Evolutionary conservation across 2,113 vertebrate genomes (phyloP).

Genomic region (Mobula hypostoma): DNA sequence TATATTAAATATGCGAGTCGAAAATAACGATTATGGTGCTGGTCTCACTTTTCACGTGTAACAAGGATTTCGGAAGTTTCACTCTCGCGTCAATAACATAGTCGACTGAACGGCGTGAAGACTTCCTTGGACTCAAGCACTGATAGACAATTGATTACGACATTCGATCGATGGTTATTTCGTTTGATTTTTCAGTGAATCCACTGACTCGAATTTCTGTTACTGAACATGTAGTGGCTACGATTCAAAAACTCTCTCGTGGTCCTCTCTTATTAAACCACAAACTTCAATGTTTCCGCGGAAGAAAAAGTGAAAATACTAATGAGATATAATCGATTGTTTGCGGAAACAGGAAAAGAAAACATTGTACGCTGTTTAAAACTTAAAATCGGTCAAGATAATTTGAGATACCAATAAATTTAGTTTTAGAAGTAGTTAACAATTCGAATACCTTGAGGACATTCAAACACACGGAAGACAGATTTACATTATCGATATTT

Average conservation of each 20-base stretch:
- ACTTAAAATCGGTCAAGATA: neutral
- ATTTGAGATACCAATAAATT: neutral
- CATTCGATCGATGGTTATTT: neutral
- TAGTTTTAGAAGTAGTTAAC: neutral
- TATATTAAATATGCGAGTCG: neutral
- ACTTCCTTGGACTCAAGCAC: neutral
- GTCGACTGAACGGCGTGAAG: too few relatives aligned
- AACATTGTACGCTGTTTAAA: neutral
- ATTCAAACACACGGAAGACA: neutral
- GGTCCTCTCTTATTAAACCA: neutral
- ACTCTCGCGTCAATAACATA: neutral
- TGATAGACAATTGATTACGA: neutral
- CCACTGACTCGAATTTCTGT: neutral
- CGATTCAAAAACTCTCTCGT: neutral
- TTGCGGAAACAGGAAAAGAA: too few relatives aligned
- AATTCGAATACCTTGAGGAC: neutral
- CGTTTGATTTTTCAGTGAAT: neutral
- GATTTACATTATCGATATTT: neutral
- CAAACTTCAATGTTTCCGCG: neutral
- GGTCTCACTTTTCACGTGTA: neutral
- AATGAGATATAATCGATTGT: neutral
- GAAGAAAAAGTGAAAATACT: neutral
- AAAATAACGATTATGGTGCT: neutral
- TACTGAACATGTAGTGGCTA: neutral
- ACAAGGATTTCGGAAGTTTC: neutral